These are phyloP conservation scores for Apamea anceps DNA, from an alignment of 2,888 invertebrate genomes.

Conservation along the genomic window DNA sequence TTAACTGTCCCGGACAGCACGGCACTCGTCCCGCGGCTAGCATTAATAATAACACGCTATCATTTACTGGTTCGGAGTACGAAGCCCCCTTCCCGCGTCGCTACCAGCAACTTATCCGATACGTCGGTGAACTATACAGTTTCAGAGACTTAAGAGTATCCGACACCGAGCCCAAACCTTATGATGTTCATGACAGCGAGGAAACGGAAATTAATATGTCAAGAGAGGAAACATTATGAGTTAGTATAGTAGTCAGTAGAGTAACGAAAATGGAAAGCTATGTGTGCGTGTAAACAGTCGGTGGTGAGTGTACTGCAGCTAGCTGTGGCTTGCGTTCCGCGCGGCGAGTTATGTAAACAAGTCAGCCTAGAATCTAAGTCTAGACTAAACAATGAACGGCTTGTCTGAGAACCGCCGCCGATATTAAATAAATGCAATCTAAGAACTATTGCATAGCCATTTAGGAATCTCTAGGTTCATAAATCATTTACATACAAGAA, in stretches of 20 bases:
- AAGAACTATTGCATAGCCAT: not conserved
- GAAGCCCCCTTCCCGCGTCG: conserved; percentile 3
- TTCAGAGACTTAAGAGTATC: not conserved
- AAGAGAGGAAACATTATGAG: conserved; percentile 19
- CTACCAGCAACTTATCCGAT: conserved; percentile 4
- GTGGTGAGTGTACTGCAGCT: not conserved
- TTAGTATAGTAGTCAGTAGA: conserved; percentile 7
- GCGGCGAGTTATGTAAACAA: conserved; percentile 13
- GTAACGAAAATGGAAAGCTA: conserved; percentile 1
- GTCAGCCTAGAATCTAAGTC: conserved; percentile 6
- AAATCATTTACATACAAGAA: not conserved
- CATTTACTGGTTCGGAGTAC: conserved; percentile 23
- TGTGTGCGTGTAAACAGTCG: not conserved
- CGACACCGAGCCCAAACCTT: conserved; percentile 5
- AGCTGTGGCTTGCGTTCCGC: not conserved
- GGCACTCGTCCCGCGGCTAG: conserved; percentile 27
- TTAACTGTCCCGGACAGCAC: conserved; percentile 49
- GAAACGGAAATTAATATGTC: conserved; percentile 45
- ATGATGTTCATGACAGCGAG: not conserved
- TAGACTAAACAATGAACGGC: conserved; percentile 32
- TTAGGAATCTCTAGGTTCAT: not conserved
- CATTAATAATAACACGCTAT: conserved; percentile 43
- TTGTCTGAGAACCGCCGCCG: not conserved
- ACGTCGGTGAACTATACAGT: conserved; percentile 2
- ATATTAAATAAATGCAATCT: conserved; percentile 5